Conservation (phyloP, 2,888 invertebrate species). For the Parnassius mnemosyne region DNA sequence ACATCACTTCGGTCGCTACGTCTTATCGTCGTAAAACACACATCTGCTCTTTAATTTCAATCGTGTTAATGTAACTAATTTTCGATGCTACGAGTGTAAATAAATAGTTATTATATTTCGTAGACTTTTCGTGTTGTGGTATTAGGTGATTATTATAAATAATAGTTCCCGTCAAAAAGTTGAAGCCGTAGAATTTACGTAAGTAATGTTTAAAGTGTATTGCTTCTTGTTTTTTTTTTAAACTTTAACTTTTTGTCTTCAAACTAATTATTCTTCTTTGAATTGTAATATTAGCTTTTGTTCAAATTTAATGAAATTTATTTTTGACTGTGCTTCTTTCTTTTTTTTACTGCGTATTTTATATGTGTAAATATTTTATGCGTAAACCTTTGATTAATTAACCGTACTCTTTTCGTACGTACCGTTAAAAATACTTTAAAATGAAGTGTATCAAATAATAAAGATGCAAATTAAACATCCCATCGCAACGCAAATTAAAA, state of each 20-base stretch:
- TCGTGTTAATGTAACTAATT: slow-evolving; percentile 25
- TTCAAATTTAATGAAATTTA: too few relatives aligned
- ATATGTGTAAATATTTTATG: too few relatives aligned
- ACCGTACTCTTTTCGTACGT: too few relatives aligned
- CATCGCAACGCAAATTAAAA: too few relatives aligned
- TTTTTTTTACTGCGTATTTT: too few relatives aligned
- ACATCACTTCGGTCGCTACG: slow-evolving; percentile 38
- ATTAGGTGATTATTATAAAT: slow-evolving; percentile 8
- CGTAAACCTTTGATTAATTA: too few relatives aligned
- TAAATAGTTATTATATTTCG: slow-evolving; percentile 1
- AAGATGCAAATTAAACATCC: too few relatives aligned
- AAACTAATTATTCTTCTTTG: neutral
- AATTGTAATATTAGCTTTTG: too few relatives aligned
- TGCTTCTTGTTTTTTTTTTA: too few relatives aligned
- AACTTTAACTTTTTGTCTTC: neutral
- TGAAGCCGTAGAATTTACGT: slow-evolving; percentile 8
- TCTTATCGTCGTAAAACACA: slow-evolving; percentile 12
- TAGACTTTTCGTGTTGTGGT: slow-evolving; percentile 10
- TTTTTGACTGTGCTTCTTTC: neutral
- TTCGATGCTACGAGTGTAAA: slow-evolving; percentile 7
- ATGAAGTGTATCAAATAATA: too few relatives aligned
- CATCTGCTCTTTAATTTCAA: slow-evolving; percentile 16
- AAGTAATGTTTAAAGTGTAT: slow-evolving; percentile 2
- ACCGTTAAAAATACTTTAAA: too few relatives aligned
- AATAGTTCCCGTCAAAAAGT: neutral